Conservation (phyloP, 2,888 invertebrate genomes). For the Watsonalla cultraria region DNA sequence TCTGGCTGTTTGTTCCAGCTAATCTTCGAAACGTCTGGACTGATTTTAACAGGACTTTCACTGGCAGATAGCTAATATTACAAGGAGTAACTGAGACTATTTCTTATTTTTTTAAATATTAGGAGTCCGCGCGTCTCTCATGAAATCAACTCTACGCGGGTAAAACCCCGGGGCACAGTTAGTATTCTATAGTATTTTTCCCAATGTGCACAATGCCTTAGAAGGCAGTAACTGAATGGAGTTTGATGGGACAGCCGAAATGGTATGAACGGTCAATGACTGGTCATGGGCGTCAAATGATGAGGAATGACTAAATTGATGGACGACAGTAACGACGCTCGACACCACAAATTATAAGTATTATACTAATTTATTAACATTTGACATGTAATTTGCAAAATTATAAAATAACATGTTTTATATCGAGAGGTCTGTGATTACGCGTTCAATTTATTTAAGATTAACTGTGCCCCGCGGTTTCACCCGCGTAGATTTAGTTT, state of each 20-base stretch:
- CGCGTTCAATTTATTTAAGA: background rate
- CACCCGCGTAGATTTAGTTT: no score
- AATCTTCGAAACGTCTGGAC: no score
- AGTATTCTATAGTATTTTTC: background rate
- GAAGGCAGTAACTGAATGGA: conserved; percentile 22
- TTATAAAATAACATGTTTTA: background rate
- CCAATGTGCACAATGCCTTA: background rate
- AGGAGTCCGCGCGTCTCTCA: no score
- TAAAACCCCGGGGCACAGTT: no score
- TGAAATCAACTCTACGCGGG: no score
- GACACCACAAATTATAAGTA: conserved; percentile 3
- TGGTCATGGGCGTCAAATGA: conserved; percentile 29
- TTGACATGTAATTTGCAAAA: background rate
- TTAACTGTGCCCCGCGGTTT: no score
- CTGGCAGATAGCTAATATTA: no score
- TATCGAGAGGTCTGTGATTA: background rate
- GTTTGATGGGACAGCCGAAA: conserved; percentile 25
- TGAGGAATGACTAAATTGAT: conserved; percentile 52
- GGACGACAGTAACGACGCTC: conserved; percentile 28
- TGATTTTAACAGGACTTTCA: no score
- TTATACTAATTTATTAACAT: background rate
- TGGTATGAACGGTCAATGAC: conserved; percentile 9
- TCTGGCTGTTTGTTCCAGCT: no score
- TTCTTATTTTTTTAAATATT: no score
- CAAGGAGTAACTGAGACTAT: no score